phyloP scores from a whole-genome alignment of 2,888 invertebrate genomes.

The Mythimna ferrago region DNA sequence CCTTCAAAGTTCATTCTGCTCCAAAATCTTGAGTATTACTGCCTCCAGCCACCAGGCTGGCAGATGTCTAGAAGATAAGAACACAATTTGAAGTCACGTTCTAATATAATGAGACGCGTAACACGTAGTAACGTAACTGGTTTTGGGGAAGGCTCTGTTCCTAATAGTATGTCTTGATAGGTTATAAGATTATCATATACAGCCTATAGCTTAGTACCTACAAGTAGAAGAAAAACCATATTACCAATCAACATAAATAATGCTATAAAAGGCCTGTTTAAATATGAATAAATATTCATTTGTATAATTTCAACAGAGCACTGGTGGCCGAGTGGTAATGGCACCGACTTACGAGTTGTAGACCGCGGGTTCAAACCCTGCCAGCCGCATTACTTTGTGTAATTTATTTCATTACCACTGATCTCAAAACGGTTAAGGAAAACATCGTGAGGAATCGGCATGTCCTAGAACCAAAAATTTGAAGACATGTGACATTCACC shows the following conservation, averaged over 20 bases:
- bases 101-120: slow-evolving; percentile 48
- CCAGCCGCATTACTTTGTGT: too few species aligned
- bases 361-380: too few species aligned
- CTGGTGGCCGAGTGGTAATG: too few species aligned
- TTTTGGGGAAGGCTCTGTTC: slow-evolving; percentile 47
- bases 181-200: slow-evolving; percentile 38
- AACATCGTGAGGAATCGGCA: too few species aligned
- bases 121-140: slow-evolving; percentile 63
- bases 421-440: too few species aligned
- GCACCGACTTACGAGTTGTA: too few species aligned
- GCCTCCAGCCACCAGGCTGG: not conserved
- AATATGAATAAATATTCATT: not conserved
- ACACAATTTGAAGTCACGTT: slow-evolving; percentile 62
- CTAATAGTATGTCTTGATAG: slow-evolving; percentile 53
- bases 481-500: too few species aligned
- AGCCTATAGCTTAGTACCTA: not conserved
- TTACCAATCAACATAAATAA: slow-evolving; percentile 1
- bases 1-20: not conserved
- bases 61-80: slow-evolving; percentile 28
- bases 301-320: not conserved
- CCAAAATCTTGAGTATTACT: not conserved
- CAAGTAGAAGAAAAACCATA: not conserved
- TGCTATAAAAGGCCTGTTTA: not conserved
- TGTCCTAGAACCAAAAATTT: too few species aligned
- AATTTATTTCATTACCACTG: too few species aligned